Evolutionary conservation across 1,140 invertebrate species (phyloP), one percentile per base, ranked within the genome.

Genomic region (Sitophilus oryzae): DNA sequence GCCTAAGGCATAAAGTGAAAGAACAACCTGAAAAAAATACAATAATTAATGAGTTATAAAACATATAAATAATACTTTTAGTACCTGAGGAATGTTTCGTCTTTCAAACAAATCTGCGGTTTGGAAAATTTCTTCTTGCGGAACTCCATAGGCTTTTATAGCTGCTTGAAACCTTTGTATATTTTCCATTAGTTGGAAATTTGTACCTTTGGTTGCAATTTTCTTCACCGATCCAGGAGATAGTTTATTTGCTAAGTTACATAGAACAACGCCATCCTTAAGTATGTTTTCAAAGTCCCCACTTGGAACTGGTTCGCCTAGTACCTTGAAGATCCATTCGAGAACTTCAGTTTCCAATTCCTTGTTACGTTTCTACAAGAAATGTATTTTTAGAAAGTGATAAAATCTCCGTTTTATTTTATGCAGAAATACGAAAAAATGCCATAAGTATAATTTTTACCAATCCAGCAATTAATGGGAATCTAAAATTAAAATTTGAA

Each of bases 131-230:
- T 99, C 95, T 70, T 95, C 91, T 66, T 96, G 88, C 25, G 88
- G 93, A 9, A 98, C 89, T 16, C 95, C 96, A 68, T 96, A 96
- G 55, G 88, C 86, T 74, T 92, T 94, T 35, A 89, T 82, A 0
- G 89, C 93, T 14, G 89, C 88, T 77, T 97, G 93, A 78, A 98
- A 97, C 83, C 89, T 84, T 72, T 95, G 91, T 65, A 98, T 89
- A 71, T 99, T 99, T 75, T 99, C 94, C 94, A 98, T 98, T 59
- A 98, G 79, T 64, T 96, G 94, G 75, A 99, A 99, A 63, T 96
- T 96, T 19, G 93, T 94, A 63, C 95, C 95, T 65, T 88, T 92
- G 37, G 86, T 82, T 73, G 97, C 93, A 55, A 98, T 97, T 74
- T 97, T 98, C 71, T 93, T 95, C 0, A 98, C 88, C 2, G 88